A percentile compares a stretch with the other conserved stretches of the same genome.
These are phyloP conservation scores for Epizoanthus rinbou DNA, from an alignment of 92 coral and sea anemone genomes.

Conservation along the genomic window DNA sequence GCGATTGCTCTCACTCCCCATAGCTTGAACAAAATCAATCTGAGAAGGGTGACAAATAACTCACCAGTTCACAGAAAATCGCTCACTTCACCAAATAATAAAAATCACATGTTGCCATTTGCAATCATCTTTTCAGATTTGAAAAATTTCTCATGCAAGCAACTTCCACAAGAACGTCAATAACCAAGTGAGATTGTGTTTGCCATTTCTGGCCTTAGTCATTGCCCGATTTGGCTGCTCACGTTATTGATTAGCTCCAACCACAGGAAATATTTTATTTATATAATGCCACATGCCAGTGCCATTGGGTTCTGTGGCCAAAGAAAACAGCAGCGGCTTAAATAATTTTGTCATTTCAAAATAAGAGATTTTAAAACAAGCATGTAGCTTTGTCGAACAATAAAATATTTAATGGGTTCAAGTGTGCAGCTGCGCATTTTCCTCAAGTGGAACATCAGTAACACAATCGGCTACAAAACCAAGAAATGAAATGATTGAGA, in stretches of 20 bases:
- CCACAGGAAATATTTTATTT: too few relatives aligned
- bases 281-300: too few relatives aligned
- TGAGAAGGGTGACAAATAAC: neutral
- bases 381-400: neutral
- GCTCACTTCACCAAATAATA: too few relatives aligned
- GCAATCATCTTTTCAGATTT: neutral
- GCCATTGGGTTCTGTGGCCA: too few relatives aligned
- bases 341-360: too few relatives aligned
- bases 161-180: slow-evolving; percentile 22
- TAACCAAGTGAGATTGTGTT: neutral
- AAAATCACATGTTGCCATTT: too few relatives aligned
- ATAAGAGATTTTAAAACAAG: neutral
- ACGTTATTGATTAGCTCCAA: too few relatives aligned
- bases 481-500: slow-evolving; percentile 19
- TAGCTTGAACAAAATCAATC: too few relatives aligned
- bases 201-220: neutral
- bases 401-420: slow-evolving; percentile 1
- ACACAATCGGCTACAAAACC: slow-evolving; percentile 25
- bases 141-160: neutral
- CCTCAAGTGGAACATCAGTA: slow-evolving; percentile 32
- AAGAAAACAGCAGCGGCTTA: too few relatives aligned
- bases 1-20: too few relatives aligned
- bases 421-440: slow-evolving; percentile 27
- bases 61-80: slow-evolving; percentile 1
- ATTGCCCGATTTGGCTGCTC: too few relatives aligned